A percentile compares a stretch with the other conserved stretches of the same genome.
Evolutionary conservation across 2,888 invertebrate genomes (phyloP).

Genomic region (Polymixis flavicincta): DNA sequence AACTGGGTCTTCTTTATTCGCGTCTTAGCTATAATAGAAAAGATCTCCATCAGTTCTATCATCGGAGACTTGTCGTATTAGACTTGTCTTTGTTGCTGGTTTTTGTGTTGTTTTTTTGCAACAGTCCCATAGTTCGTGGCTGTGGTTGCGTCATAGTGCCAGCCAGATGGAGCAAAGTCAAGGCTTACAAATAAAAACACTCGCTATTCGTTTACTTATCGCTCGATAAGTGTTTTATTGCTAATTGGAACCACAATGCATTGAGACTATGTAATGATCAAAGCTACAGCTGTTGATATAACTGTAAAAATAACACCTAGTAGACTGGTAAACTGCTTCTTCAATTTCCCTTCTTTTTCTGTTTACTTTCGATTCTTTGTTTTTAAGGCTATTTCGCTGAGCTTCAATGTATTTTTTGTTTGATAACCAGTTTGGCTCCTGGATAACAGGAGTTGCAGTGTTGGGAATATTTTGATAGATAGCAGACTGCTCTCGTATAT

Average conservation of each 20-base stretch:
- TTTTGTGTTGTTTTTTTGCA: slow-evolving; percentile 11
- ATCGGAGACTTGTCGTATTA: background rate
- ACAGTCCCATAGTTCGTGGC: background rate
- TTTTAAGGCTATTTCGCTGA: background rate
- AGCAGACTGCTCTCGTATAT: background rate
- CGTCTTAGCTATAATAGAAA: background rate
- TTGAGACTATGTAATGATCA: slow-evolving; percentile 4
- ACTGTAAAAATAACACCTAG: too few relatives aligned
- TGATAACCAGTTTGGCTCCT: background rate
- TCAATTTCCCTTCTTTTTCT: background rate
- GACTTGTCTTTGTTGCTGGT: background rate
- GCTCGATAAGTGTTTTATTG: slow-evolving; percentile 44
- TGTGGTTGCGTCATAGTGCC: slow-evolving; percentile 32
- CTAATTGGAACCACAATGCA: slow-evolving; percentile 27
- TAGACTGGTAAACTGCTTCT: background rate
- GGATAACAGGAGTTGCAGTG: background rate
- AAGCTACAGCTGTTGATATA: background rate
- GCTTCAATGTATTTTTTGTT: background rate
- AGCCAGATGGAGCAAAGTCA: slow-evolving; percentile 21
- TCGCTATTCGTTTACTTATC: slow-evolving; percentile 20
- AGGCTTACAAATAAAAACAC: slow-evolving; percentile 18
- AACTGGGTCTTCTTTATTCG: background rate
- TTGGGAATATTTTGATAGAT: background rate
- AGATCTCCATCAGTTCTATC: background rate
- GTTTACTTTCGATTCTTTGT: background rate